Conservation (phyloP, 2,797 vertebrate genomes). For the Coracias cyanogaster region DNA sequence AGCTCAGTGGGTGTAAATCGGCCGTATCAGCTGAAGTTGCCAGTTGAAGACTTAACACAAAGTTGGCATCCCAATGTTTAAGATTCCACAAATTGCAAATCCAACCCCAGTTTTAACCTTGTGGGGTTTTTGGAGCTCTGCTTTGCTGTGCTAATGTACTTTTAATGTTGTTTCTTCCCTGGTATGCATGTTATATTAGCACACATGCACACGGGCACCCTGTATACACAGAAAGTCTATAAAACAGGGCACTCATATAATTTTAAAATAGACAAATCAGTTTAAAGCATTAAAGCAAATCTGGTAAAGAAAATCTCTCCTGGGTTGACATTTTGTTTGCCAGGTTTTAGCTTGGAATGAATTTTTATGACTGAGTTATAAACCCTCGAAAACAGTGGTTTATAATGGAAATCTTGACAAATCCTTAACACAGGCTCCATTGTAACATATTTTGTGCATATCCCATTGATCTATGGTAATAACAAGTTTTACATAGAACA, state of each 20-base stretch:
- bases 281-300: conserved; percentile 70
- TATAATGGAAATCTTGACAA: conserved; percentile 77
- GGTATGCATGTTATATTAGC: conserved; percentile 15
- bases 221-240: conserved; percentile 59
- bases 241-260: conserved; percentile 66
- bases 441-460: conserved; percentile 62
- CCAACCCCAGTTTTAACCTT: background rate
- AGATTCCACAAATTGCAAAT: background rate
- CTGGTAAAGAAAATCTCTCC: conserved; percentile 70
- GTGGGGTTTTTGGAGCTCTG: background rate
- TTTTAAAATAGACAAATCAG: conserved; percentile 71
- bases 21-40: background rate
- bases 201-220: conserved; percentile 5
- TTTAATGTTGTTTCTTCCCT: conserved; percentile 19
- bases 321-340: conserved; percentile 62
- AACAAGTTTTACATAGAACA: conserved; percentile 57
- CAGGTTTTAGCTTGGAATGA: conserved; percentile 70
- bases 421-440: conserved; percentile 70
- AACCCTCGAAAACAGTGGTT: conserved; percentile 60
- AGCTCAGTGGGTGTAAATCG: background rate
- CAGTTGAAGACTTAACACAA: background rate
- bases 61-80: background rate
- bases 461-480: conserved; percentile 61
- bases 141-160: background rate
- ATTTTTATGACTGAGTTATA: conserved; percentile 70